A percentile compares a stretch with the other conserved stretches of the same genome.
These are phyloP conservation scores for Dolomedes plantarius DNA, from an alignment of 2,888 invertebrate species.

Conservation along the genomic window DNA sequence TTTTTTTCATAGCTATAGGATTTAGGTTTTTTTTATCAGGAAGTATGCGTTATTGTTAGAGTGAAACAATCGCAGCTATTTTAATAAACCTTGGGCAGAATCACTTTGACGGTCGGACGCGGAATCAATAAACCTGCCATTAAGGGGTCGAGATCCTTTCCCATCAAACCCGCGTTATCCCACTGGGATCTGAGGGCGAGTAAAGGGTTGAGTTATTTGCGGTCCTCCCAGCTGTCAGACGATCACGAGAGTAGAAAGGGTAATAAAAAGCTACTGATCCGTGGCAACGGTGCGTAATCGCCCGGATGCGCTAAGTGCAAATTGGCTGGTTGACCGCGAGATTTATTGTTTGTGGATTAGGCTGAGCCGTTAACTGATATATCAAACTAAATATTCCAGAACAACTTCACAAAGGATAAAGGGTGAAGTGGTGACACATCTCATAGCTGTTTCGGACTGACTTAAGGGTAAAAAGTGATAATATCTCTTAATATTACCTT, in stretches of 20 bases:
- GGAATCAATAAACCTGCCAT: conserved; percentile 25
- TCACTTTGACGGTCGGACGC: not conserved
- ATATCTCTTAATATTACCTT: too few species aligned
- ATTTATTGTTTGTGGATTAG: conserved; percentile 15
- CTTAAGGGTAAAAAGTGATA: too few species aligned
- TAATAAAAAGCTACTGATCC: conserved; percentile 35
- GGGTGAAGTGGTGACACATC: too few species aligned
- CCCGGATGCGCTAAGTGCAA: conserved; percentile 10
- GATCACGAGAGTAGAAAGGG: conserved; percentile 14
- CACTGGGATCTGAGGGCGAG: conserved; percentile 8
- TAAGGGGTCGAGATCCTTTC: not conserved
- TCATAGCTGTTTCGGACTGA: too few species aligned
- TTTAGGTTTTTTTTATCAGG: too few species aligned
- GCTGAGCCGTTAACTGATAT: conserved; percentile 8
- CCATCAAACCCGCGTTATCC: conserved; percentile 24
- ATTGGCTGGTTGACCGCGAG: conserved; percentile 15
- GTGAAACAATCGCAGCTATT: not conserved
- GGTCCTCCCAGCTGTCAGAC: conserved; percentile 17
- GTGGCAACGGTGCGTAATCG: not conserved
- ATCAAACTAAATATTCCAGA: not conserved
- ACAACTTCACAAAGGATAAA: not conserved
- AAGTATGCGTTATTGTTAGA: too few species aligned
- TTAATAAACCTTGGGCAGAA: not conserved
- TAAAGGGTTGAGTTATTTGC: conserved; percentile 21
- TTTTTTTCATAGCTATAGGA: too few species aligned